Evolutionary conservation across 2,888 invertebrate genomes (phyloP), one percentile per base, ranked within the genome.

Genomic region (Camptogramma bilineatum): DNA sequence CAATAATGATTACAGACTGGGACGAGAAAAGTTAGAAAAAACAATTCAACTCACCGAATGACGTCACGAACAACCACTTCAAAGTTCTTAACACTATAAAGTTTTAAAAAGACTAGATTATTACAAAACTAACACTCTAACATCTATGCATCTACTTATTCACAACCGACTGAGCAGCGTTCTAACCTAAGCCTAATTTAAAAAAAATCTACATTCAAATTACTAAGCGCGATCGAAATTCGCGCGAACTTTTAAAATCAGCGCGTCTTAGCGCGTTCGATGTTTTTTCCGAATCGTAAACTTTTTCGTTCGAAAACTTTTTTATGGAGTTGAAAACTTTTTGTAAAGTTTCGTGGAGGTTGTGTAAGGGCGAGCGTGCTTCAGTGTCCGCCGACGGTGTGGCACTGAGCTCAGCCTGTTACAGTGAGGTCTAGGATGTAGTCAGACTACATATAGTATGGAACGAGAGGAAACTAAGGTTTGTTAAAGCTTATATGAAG

Each of bases 381-480:
- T 73, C 88, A 28, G 34, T 87, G 81, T 82, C 68, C 73, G 71
- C 66, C 75, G 81, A 78, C 85, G 87, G 87, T 86, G 88, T 86
- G 85, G 76, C 84, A 80, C 80, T 72, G 72, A 64, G 64, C 57
- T 53, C 69, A 71, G 66, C 44, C 54, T 79, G 83, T 81, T 80
- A 76, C 83, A 75, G 80, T 86, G 88, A 88, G 83, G 84, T 89
- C 90, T 91, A 89, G 90, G 78, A 85, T 86, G 82, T 86, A 86
- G 83, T 78, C 78, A 79, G 74, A 70, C 70, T 75, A 77, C 57
- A 62, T 71, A 73, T 55, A 48, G 39, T 42, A 44, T 18, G 52
- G 34, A 39, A 48, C 19, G 47, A 48, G 56, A 34, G 48, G 54
- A 24, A 28, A 21, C 53, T 19, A 55, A 28, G 31, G 17, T 50